These are phyloP conservation scores for Symphodus melops DNA, from an alignment of 2,113 vertebrate species.

Conservation along the genomic window DNA sequence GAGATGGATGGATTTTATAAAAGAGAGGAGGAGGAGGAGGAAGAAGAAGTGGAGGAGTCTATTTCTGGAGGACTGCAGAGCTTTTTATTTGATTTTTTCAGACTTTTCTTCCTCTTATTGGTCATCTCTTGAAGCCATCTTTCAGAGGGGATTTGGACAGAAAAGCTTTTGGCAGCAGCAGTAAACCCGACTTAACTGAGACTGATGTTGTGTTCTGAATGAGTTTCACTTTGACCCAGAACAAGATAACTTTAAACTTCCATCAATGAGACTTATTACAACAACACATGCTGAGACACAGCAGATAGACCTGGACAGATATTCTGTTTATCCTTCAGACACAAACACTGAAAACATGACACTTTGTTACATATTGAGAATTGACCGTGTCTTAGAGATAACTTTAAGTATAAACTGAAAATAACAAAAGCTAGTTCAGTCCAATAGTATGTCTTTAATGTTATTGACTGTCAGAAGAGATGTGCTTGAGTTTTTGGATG, in stretches of 20 bases:
- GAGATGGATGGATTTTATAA: constrained; percentile 10
- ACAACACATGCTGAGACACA: no score
- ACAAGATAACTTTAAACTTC: constrained; percentile 29
- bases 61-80: constrained; percentile 55
- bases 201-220: background rate
- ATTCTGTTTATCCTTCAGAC: background rate
- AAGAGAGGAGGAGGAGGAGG: background rate
- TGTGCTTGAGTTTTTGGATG: no score
- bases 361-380: no score
- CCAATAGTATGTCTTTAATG: no score
- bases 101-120: constrained; percentile 35
- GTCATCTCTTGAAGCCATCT: constrained; percentile 43
- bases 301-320: no score
- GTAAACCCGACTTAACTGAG: no score
- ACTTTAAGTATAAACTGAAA: no score
- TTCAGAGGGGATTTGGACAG: no score
- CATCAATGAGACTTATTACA: constrained; percentile 2
- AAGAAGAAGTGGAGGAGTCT: constrained; percentile 23
- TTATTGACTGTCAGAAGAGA: no score
- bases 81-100: constrained; percentile 60
- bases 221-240: constrained; percentile 30
- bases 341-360: background rate
- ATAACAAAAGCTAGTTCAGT: no score
- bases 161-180: no score
- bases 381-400: no score